These are phyloP conservation scores for Therioaphis trifolii DNA, from an alignment of 2,888 invertebrate species.

Conservation along the genomic window DNA sequence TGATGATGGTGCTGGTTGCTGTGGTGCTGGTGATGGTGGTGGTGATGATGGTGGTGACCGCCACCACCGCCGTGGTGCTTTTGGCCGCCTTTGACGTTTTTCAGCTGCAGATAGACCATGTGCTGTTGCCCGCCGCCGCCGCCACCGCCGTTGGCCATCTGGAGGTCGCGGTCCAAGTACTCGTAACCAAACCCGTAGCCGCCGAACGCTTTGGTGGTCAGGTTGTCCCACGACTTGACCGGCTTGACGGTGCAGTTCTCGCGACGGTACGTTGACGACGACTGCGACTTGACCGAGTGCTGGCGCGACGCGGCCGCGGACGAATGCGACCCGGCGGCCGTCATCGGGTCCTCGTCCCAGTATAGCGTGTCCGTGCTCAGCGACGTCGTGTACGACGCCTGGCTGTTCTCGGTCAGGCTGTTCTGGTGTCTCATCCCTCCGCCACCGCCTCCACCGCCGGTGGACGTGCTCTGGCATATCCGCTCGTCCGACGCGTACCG, in stretches of 20 bases:
- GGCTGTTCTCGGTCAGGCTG: constrained; percentile 75
- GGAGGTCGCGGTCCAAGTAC: constrained; percentile 68
- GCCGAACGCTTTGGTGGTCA: constrained; percentile 84
- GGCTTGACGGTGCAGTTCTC: constrained; percentile 75
- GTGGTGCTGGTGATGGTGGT: not conserved
- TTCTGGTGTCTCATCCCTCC: constrained; percentile 70
- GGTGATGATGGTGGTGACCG: constrained; percentile 44
- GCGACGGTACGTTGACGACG: constrained; percentile 64
- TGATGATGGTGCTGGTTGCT: constrained; percentile 37
- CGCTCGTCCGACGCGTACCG: constrained; percentile 56
- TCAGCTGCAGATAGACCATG: constrained; percentile 45
- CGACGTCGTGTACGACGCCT: constrained; percentile 85
- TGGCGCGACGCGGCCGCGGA: constrained; percentile 65
- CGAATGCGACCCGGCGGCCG: constrained; percentile 23
- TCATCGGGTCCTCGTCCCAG: constrained; percentile 74
- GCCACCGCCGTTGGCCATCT: not conserved
- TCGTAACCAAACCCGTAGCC: constrained; percentile 90
- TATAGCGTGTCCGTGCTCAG: constrained; percentile 87
- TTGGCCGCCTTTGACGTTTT: constrained; percentile 62
- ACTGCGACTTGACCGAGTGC: constrained; percentile 66
- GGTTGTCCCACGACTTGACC: constrained; percentile 86
- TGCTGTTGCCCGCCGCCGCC: constrained; percentile 54
- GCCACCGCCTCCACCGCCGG: constrained; percentile 66
- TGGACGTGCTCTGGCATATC: constrained; percentile 50
- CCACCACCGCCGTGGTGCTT: constrained; percentile 38